Conservation (phyloP, 1,140 invertebrate species). For the Lordiphosa mommai region DNA sequence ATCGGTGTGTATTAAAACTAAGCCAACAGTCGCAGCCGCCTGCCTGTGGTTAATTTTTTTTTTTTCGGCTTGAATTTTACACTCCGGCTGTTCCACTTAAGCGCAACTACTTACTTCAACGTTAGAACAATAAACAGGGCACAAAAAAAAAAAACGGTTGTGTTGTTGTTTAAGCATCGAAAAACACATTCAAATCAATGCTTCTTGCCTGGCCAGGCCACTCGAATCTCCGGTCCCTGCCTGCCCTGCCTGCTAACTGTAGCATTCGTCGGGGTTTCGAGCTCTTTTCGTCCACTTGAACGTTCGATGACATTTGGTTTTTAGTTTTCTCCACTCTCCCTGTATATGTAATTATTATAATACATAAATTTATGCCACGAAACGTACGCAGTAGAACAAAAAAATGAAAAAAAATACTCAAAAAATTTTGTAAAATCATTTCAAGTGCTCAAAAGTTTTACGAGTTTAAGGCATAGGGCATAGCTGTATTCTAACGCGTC, state of each 20-base stretch:
- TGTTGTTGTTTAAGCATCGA: conserved; percentile 25
- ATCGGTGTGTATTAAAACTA: not conserved
- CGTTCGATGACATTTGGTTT: conserved; percentile 76
- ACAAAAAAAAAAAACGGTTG: conserved; percentile 26
- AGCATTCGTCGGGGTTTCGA: conserved; percentile 17
- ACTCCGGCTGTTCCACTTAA: conserved; percentile 26
- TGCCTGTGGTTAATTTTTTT: too few relatives aligned
- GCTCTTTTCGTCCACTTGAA: conserved; percentile 58
- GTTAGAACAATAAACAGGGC: conserved; percentile 70
- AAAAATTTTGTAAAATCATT: conserved; percentile 56
- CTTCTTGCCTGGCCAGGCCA: conserved; percentile 23
- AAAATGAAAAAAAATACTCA: conserved; percentile 2
- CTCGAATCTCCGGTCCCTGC: not conserved
- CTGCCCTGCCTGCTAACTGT: conserved; percentile 8
- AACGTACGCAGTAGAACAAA: conserved; percentile 1
- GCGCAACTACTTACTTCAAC: conserved; percentile 13
- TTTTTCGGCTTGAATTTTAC: not conserved
- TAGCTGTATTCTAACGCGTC: conserved; percentile 57
- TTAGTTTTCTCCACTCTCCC: conserved; percentile 43
- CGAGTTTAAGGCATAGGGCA: conserved; percentile 14
- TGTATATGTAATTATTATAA: conserved; percentile 62
- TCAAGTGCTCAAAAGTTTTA: conserved; percentile 36
- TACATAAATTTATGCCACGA: conserved; percentile 63
- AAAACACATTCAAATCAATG: conserved; percentile 59
- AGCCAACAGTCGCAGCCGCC: not conserved